phyloP scores from a whole-genome alignment of 2,888 invertebrate species.

The Dioctria rufipes region DNA sequence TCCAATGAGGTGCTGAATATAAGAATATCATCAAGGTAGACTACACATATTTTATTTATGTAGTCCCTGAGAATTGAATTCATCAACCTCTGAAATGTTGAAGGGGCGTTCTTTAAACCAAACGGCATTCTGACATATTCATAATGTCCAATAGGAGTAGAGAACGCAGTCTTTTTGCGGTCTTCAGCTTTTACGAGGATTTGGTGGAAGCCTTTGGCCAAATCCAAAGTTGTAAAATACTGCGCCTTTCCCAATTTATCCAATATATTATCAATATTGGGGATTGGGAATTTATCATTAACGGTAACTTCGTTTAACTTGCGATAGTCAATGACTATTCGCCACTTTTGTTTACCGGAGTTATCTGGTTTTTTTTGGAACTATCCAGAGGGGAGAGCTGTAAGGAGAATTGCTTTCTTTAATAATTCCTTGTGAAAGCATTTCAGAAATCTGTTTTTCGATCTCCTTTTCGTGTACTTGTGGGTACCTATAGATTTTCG shows the following conservation, averaged over 20 bases:
- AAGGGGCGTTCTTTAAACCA: no score
- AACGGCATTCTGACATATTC: no score
- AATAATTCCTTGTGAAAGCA: no score
- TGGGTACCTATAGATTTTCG: slow-evolving; percentile 53
- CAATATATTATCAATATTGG: slow-evolving; percentile 21
- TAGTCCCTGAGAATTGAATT: slow-evolving; percentile 1
- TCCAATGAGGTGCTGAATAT: background rate
- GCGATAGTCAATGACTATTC: background rate
- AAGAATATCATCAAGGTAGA: slow-evolving; percentile 7
- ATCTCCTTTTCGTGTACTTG: slow-evolving; percentile 53
- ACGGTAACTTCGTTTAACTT: no score
- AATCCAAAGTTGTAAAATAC: no score
- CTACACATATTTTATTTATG: slow-evolving; percentile 16
- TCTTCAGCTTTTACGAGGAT: no score
- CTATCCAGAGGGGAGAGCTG: no score
- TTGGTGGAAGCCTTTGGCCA: slow-evolving; percentile 7
- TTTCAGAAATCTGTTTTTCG: background rate
- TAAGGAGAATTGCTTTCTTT: no score
- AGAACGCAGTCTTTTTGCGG: no score
- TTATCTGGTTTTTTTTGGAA: background rate
- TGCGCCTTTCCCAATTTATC: no score
- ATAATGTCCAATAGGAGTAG: no score
- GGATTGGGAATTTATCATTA: background rate
- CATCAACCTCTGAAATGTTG: background rate
- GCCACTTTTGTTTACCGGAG: background rate